phyloP scores from a whole-genome alignment of 1,140 invertebrate genomes.

The Pseudachorutes palmiensis region DNA sequence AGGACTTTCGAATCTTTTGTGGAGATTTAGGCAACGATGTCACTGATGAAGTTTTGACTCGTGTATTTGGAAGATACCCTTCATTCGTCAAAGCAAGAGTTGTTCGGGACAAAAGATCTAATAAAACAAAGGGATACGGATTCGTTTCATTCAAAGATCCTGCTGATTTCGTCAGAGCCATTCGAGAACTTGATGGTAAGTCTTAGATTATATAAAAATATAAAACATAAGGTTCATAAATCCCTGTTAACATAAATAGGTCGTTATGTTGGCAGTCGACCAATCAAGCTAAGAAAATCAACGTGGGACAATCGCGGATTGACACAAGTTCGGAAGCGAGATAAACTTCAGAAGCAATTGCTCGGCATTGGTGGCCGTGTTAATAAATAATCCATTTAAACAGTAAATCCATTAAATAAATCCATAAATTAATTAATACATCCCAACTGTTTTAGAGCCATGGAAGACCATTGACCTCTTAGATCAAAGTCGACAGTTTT shows the following conservation, averaged over 20 bases:
- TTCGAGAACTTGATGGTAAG: conserved; percentile 94
- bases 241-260: conserved; percentile 49
- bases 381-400: too few relatives aligned
- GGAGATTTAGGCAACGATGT: conserved; percentile 99
- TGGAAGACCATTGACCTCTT: too few relatives aligned
- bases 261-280: conserved; percentile 92
- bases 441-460: too few relatives aligned
- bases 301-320: conserved; percentile 90
- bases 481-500: too few relatives aligned
- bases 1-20: conserved; percentile 97
- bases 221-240: too few relatives aligned
- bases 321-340: conserved; percentile 88
- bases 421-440: too few relatives aligned
- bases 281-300: conserved; percentile 95
- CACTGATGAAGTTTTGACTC: conserved; percentile 86
- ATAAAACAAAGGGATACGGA: conserved; percentile 97
- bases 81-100: conserved; percentile 94
- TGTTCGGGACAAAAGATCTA: conserved; percentile 88
- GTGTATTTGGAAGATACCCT: conserved; percentile 90
- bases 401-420: too few relatives aligned
- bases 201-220: conserved; percentile 22
- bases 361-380: conserved; percentile 19
- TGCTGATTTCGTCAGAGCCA: conserved; percentile 92
- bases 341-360: conserved; percentile 63
- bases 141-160: conserved; percentile 99